A percentile compares a stretch with the other conserved stretches of the same genome.
These are phyloP conservation scores for Knipowitschia caucasica DNA, from an alignment of 2,797 vertebrate species.

Conservation along the genomic window DNA sequence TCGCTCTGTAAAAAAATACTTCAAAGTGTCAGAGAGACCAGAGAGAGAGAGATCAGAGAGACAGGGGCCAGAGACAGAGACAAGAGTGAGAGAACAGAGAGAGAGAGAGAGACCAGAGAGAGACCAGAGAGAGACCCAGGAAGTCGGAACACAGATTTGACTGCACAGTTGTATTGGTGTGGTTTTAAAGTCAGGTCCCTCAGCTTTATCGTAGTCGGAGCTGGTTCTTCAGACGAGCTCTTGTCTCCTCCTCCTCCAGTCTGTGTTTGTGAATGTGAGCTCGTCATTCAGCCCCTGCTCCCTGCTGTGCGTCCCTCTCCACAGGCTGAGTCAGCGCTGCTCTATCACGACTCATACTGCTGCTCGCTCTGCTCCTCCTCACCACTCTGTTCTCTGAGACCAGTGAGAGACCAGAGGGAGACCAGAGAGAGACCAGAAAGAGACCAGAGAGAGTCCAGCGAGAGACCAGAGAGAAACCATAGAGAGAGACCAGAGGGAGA, in stretches of 20 bases:
- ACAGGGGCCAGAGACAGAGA: background rate
- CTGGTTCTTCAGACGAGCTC: too few relatives aligned
- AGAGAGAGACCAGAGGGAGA: too few relatives aligned
- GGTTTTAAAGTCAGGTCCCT: too few relatives aligned
- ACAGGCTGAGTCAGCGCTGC: conserved; percentile 66
- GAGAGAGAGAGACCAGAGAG: background rate
- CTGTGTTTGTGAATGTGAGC: conserved; percentile 14
- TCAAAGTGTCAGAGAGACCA: too few relatives aligned
- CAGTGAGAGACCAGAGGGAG: too few relatives aligned
- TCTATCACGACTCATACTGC: conserved; percentile 64
- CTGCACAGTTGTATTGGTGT: too few relatives aligned
- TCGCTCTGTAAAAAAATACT: too few relatives aligned
- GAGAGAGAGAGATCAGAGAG: background rate
- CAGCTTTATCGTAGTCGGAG: too few relatives aligned
- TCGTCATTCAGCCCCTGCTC: conserved; percentile 6
- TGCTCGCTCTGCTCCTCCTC: conserved; percentile 44
- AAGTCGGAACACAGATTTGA: too few relatives aligned
- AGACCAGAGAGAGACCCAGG: background rate
- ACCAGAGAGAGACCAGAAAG: too few relatives aligned
- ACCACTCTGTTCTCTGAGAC: conserved; percentile 11
- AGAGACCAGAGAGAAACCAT: too few relatives aligned
- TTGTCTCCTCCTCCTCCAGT: background rate
- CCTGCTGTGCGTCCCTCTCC: conserved; percentile 53
- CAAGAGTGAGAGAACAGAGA: background rate
- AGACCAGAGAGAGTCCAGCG: too few relatives aligned